Conservation (phyloP, 2,113 vertebrate species). For the Sinocyclocheilus anophthalmus region DNA sequence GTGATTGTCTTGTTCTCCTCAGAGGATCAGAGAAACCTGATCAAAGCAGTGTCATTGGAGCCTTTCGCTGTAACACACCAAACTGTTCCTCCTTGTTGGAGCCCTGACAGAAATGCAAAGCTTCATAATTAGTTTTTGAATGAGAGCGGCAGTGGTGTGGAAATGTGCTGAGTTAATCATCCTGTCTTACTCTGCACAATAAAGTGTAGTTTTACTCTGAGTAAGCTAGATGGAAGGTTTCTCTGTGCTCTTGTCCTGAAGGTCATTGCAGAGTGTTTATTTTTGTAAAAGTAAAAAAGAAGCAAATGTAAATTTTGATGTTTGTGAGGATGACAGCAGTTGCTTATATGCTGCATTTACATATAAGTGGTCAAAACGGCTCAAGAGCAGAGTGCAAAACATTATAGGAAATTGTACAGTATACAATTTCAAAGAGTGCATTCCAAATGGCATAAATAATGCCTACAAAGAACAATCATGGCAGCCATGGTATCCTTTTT, state of each 20-base stretch:
- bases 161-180: constrained; percentile 63
- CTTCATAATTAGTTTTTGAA: constrained; percentile 67
- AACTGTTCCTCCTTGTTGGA: constrained; percentile 59
- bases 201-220: not conserved
- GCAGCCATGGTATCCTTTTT: not conserved
- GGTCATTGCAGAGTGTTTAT: not conserved
- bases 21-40: constrained; percentile 12
- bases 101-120: constrained; percentile 59
- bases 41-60: constrained; percentile 40
- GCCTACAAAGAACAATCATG: not conserved
- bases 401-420: not conserved
- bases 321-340: not conserved
- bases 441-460: not conserved
- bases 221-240: constrained; percentile 9
- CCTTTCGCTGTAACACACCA: constrained; percentile 28
- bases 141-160: constrained; percentile 61
- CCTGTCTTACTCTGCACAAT: constrained; percentile 3
- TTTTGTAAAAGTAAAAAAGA: not conserved
- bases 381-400: not conserved
- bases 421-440: not conserved
- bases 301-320: not conserved
- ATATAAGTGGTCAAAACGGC: not conserved
- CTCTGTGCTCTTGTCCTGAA: not conserved
- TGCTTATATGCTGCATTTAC: not conserved
- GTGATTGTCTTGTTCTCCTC: not conserved